phyloP scores from a whole-genome alignment of 1,140 invertebrate species.

The Steinernema feltiae region DNA sequence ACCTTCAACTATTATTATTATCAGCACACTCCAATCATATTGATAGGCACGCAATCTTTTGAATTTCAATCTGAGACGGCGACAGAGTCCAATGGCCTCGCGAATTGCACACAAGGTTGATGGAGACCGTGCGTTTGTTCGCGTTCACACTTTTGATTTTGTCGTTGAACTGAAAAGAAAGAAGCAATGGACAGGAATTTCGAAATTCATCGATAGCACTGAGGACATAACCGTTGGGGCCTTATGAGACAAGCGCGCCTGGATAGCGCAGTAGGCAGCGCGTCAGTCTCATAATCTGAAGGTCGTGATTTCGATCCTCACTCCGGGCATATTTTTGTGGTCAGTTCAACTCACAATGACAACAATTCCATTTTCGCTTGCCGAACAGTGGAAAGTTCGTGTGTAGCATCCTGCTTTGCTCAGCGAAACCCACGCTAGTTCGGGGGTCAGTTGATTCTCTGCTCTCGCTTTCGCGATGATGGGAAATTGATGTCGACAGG shows the following conservation, averaged over 20 bases:
- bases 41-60: neutral
- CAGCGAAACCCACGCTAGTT: neutral
- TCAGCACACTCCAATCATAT: neutral
- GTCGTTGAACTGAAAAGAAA: neutral
- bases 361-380: neutral
- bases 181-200: too few relatives aligned
- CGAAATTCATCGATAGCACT: too few relatives aligned
- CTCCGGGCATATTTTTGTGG: neutral
- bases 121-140: neutral
- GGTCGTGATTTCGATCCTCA: conserved; percentile 87
- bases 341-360: neutral
- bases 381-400: neutral
- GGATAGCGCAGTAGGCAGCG: conserved; percentile 75
- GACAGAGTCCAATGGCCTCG: neutral
- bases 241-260: too few relatives aligned
- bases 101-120: neutral
- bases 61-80: neutral
- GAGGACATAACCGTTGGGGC: too few relatives aligned
- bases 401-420: neutral
- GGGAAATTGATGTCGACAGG: neutral
- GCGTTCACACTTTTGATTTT: neutral
- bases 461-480: neutral
- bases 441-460: neutral
- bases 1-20: neutral
- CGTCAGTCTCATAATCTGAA: conserved; percentile 94